These are phyloP conservation scores for Pyrrhia umbra DNA, from an alignment of 2,888 invertebrate species.

Conservation along the genomic window DNA sequence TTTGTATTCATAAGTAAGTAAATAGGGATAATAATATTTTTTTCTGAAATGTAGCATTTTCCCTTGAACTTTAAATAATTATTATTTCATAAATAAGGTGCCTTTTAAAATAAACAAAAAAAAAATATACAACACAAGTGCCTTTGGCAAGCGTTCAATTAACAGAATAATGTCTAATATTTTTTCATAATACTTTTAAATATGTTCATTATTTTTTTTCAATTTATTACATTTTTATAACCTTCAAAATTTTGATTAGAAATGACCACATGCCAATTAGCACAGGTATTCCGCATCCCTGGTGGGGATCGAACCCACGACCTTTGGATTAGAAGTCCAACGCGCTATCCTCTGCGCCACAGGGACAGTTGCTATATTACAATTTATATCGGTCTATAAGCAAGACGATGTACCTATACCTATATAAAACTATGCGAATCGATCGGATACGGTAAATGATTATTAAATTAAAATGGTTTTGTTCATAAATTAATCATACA, in stretches of 20 bases:
- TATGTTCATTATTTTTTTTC: neutral
- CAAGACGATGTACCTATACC: neutral
- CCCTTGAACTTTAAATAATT: no score
- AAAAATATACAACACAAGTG: no score
- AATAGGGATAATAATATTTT: no score
- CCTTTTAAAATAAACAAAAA: no score
- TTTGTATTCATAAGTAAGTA: no score
- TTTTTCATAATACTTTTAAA: neutral
- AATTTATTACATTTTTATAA: neutral
- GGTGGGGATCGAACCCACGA: constrained; percentile 95
- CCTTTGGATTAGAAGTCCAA: constrained; percentile 96
- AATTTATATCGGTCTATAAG: constrained; percentile 24
- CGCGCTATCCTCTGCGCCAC: constrained; percentile 95
- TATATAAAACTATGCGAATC: neutral
- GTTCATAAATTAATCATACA: no score
- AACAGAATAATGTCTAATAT: neutral
- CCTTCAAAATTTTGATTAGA: constrained; percentile 30
- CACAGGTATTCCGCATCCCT: constrained; percentile 87
- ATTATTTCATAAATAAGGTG: no score
- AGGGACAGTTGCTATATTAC: constrained; percentile 85
- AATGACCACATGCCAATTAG: constrained; percentile 3
- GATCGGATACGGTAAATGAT: neutral
- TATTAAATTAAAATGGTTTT: neutral
- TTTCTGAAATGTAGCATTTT: no score
- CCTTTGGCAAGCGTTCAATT: neutral